phyloP scores from a whole-genome alignment of 2,888 invertebrate genomes.

The Artemia sinica region DNA sequence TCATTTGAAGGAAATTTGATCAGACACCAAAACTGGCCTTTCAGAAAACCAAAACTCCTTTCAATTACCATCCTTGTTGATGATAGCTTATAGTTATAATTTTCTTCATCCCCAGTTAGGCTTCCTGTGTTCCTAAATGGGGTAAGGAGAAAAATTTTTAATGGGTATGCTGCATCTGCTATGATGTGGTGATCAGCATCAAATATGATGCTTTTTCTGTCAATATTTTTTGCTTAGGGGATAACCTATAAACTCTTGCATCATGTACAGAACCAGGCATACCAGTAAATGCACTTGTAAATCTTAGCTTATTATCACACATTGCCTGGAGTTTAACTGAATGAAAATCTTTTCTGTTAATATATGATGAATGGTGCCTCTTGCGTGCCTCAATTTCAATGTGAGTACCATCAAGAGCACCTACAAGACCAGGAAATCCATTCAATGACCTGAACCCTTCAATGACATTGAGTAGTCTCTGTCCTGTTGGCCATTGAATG shows the following conservation, averaged over 20 bases:
- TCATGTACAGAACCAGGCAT: constrained; percentile 16
- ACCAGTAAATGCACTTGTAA: constrained; percentile 12
- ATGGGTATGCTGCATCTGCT: constrained; percentile 15
- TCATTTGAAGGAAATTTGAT: constrained; percentile 21
- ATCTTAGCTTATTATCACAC: background rate
- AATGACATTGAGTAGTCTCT: background rate
- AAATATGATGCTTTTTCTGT: background rate
- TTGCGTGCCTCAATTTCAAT: too few species aligned
- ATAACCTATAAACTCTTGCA: constrained; percentile 14
- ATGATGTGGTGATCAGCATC: background rate
- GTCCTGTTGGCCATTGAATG: background rate
- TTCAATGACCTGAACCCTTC: background rate
- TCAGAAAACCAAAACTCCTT: constrained; percentile 25
- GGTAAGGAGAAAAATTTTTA: background rate
- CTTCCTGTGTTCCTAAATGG: background rate
- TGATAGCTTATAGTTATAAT: constrained; percentile 24
- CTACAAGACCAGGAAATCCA: background rate
- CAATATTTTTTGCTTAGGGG: background rate
- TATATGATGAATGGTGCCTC: too few species aligned
- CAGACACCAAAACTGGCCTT: constrained; percentile 25
- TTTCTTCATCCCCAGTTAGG: background rate
- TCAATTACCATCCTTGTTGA: constrained; percentile 24
- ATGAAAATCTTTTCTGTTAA: constrained; percentile 17
- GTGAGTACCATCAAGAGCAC: background rate
- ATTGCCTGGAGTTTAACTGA: constrained; percentile 11